Evolutionary conservation across 2,888 invertebrate species (phyloP), one percentile per base, ranked within the genome.

Genomic region (Caenorhabditis sp.): DNA sequence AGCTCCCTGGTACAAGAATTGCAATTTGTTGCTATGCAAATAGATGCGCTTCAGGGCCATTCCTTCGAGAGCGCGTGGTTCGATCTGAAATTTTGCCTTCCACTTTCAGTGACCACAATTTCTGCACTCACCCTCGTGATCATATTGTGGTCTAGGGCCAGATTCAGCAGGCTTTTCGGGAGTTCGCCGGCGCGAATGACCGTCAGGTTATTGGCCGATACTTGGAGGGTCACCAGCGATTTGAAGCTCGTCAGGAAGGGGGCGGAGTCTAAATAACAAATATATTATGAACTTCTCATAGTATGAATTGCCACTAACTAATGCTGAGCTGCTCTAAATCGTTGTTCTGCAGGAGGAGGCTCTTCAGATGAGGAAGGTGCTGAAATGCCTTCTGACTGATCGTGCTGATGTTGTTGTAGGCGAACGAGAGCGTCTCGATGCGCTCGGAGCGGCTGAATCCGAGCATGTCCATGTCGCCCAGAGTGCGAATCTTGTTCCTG

Each of bases 221-320:
- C 76, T 88, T 90, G 90, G 8, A 91, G 84, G 70, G 89, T 88
- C 9, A 88, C 84, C 32, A 91, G 87, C n/a, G 89, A 80, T 20
- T 74, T 85, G 30, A 84, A 83, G 62, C 90, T 83, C 3, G 85
- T 74, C 73, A 90, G 89, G 15, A 90, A 79, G 4, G 83, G 72
- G 0, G 52, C 35, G 0, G 53, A 41, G 43, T 80, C 80, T 75
- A 70, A 30, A 72, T 63, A 35, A 20, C 46, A 4, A 20, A 15
- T 15, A 46, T 13, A 50, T 30, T 26, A 15, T 30, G 13, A 50
- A 26, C 32, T 15, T 52, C 22, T 22, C 3, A 17, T 22, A 6
- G 4, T 22, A 9, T 8, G 22, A 20, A 43, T 20, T 43, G 7
- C 7, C 27, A 56, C 59, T 50, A n/a, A 66, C 72, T 62, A 24